These are phyloP conservation scores for Crotalus horridus DNA, from an alignment of 2,113 vertebrate genomes.

Conservation along the genomic window DNA sequence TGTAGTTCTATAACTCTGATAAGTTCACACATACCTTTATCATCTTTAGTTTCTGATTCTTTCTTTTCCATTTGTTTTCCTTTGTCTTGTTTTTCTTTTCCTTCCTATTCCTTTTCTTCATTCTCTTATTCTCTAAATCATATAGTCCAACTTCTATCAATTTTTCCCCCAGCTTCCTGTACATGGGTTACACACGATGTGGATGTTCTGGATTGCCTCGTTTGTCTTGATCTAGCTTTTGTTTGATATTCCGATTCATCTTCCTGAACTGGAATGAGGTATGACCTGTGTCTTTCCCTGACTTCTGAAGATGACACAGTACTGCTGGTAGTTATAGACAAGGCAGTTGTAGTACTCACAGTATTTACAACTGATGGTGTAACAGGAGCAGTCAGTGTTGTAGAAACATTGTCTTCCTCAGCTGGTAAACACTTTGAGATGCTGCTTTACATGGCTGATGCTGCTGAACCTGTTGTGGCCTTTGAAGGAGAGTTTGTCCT, in stretches of 20 bases:
- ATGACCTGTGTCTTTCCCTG: conserved; percentile 93
- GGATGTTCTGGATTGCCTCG: conserved; percentile 94
- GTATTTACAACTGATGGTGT: conserved; percentile 93
- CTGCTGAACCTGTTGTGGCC: conserved; percentile 72
- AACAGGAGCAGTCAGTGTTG: conserved; percentile 89
- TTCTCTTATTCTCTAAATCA: conserved; percentile 90
- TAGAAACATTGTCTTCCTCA: conserved; percentile 92
- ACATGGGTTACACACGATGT: conserved; percentile 98
- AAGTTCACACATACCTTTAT: conserved; percentile 85
- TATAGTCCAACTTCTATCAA: conserved; percentile 82
- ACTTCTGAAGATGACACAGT: conserved; percentile 83
- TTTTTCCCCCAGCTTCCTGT: conserved; percentile 96
- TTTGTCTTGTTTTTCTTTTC: conserved; percentile 91
- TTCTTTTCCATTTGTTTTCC: conserved; percentile 94
- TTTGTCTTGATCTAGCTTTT: conserved; percentile 97
- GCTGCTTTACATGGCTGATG: conserved; percentile 86
- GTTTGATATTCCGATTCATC: conserved; percentile 98
- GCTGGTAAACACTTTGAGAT: conserved; percentile 89
- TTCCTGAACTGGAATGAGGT: conserved; percentile 96
- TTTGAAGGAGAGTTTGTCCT: conserved; percentile 79
- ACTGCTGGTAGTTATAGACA: conserved; percentile 84
- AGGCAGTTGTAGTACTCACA: conserved; percentile 83
- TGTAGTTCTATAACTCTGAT: conserved; percentile 83
- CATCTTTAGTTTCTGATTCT: conserved; percentile 88
- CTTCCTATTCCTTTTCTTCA: conserved; percentile 87